A percentile compares a stretch with the other conserved stretches of the same genome.
Evolutionary conservation across 2,113 vertebrate species (phyloP).

Genomic region (Oreochromis spilurus): DNA sequence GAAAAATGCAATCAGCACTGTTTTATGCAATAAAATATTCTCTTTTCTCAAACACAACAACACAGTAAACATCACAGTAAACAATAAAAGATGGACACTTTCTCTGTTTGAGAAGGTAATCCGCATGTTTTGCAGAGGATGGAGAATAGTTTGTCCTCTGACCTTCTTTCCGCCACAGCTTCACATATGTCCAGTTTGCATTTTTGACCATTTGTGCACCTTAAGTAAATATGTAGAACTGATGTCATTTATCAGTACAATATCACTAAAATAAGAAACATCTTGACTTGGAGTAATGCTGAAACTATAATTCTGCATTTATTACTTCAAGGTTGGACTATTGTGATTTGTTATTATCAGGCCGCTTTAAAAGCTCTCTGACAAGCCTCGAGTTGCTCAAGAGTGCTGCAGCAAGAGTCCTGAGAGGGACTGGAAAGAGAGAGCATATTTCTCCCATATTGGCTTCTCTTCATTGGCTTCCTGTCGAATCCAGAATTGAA

Average conservation of each 20-base stretch:
- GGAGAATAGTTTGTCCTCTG: not conserved
- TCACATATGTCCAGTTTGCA: not conserved
- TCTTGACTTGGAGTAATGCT: not conserved
- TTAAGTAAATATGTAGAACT: not conserved
- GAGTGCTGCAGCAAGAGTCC: not conserved
- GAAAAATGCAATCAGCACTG: not conserved
- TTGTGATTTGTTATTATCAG: not conserved
- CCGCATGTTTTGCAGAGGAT: not conserved
- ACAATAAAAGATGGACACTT: not conserved
- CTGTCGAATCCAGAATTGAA: not conserved
- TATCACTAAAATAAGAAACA: not conserved
- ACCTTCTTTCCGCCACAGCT: not conserved
- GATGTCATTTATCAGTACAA: not conserved
- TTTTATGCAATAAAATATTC: not conserved
- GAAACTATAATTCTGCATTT: not conserved
- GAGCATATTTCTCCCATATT: not conserved
- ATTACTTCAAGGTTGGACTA: not conserved
- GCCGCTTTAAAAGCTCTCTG: not conserved
- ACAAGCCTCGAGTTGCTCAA: not conserved
- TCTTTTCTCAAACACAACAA: not conserved
- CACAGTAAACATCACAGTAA: not conserved
- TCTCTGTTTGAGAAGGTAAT: not conserved
- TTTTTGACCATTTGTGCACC: not conserved
- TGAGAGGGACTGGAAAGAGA: not conserved
- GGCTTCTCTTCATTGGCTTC: not conserved